phyloP scores from a whole-genome alignment of 2,888 invertebrate genomes.

The Chirona hameri region DNA sequence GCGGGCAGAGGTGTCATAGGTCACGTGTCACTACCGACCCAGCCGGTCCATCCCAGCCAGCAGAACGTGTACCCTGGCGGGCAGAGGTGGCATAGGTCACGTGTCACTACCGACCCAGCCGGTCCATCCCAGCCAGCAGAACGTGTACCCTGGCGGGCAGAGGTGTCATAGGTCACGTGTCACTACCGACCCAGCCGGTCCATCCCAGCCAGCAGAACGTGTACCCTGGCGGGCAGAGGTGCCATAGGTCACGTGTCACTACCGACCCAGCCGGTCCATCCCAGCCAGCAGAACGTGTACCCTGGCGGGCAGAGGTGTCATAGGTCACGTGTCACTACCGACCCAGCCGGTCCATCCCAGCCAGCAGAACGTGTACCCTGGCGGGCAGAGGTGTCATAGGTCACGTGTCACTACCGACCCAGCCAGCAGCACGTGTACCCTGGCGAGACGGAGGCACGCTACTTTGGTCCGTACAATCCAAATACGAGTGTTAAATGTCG shows the following conservation, averaged over 20 bases:
- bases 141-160: background rate
- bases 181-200: background rate
- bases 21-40: background rate
- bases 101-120: background rate
- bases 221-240: background rate
- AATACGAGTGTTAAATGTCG: too few species aligned
- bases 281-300: background rate
- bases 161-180: background rate
- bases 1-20: background rate
- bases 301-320: background rate
- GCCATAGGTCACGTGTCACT: background rate
- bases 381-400: too few species aligned
- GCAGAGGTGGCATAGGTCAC: background rate
- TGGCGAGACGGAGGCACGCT: too few species aligned
- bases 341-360: too few species aligned
- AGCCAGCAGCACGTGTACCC: too few species aligned
- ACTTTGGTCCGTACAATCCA: too few species aligned
- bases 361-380: background rate
- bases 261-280: constrained; percentile 48
- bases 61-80: background rate
- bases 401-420: too few species aligned
- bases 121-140: background rate
- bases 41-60: background rate
- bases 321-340: background rate
- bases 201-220: background rate